Conservation (phyloP, 2,797 vertebrate genomes). For the Gorsachius magnificus region DNA sequence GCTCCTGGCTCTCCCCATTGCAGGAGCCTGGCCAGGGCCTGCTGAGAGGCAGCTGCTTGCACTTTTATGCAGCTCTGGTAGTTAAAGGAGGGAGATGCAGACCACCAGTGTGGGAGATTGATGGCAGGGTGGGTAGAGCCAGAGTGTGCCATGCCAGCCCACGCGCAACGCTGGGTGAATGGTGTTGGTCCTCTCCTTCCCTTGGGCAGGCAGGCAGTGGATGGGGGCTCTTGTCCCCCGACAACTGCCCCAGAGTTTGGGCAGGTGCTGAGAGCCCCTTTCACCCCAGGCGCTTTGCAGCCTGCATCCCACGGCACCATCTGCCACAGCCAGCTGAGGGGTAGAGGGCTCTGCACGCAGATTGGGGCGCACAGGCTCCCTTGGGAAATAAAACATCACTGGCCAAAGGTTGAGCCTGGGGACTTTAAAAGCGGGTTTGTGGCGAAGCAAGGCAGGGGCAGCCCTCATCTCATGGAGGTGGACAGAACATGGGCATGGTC, state of each 20-base stretch:
- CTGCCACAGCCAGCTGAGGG: fast-evolving
- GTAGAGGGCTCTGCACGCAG: background rate
- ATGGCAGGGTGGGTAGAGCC: background rate
- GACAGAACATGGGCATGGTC: background rate
- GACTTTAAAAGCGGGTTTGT: background rate
- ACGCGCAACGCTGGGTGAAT: background rate
- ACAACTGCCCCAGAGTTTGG: fast-evolving
- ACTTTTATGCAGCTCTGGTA: background rate
- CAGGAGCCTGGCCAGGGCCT: background rate
- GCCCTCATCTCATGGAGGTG: background rate
- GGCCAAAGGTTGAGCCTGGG: background rate
- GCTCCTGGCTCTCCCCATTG: background rate
- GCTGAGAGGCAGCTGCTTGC: background rate
- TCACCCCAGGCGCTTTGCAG: background rate
- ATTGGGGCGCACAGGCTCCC: background rate
- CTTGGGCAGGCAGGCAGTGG: background rate
- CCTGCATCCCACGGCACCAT: background rate
- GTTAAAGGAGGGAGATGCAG: background rate
- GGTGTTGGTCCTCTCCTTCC: background rate
- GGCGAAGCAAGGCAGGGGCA: background rate
- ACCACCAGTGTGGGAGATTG: background rate
- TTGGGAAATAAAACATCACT: fast-evolving
- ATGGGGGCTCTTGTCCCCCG: fast-evolving
- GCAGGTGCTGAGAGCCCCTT: background rate
- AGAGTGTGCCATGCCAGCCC: background rate